Evolutionary conservation across 2,113 vertebrate genomes (phyloP), one percentile per base, ranked within the genome.

Genomic region (Odobenus rosmarus): DNA sequence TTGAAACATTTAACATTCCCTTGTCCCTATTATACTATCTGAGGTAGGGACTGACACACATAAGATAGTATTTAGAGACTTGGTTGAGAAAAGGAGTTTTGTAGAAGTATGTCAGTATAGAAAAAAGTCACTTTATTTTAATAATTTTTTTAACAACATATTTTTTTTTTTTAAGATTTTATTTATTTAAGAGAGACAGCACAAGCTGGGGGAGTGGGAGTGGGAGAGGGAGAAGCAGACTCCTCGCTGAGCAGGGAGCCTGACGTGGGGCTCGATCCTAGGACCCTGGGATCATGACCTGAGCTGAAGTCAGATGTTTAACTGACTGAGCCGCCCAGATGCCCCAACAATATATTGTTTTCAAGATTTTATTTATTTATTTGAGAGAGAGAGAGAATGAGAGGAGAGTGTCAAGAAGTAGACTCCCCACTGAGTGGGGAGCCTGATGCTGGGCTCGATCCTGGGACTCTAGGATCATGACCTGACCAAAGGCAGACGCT

Each of bases 51-150:
- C 59, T 90, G 33, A 71, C 14, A 24, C 12, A 18, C 16, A 55
- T 79, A 77, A 88, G 59, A 31, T 80, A 64, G 31, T 83, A 51
- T 49, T 49, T 31, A 10, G 28, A 79, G 39, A 84, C 16, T 84
- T 83, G 31, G 26, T 89, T 95, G 79, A 95, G 88, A 89, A 88
- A 84, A 88, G 51, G 15, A 61, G 15, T 95, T 96, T 94, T 86
- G n/a, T 49, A 49, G 72, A 93, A 62, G 10, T 15, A 11, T 87
- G 28, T 90, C 23, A 82, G 18, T 64, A 74, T 4, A 64, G 33
- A 61, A 71, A 76, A 93, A 76, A 74, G 7, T 23, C 10, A 81
- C 7, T 15, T 89, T 57, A 64, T 62, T 62, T 64, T 64, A n/a
- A n/a, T n/a, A n/a, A 64, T 64, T 64, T 64, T 64, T 64, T 64